A percentile compares a stretch with the other conserved stretches of the same genome.
Evolutionary conservation across 2,113 vertebrate species (phyloP).

Genomic region (Apodemus speciosus): DNA sequence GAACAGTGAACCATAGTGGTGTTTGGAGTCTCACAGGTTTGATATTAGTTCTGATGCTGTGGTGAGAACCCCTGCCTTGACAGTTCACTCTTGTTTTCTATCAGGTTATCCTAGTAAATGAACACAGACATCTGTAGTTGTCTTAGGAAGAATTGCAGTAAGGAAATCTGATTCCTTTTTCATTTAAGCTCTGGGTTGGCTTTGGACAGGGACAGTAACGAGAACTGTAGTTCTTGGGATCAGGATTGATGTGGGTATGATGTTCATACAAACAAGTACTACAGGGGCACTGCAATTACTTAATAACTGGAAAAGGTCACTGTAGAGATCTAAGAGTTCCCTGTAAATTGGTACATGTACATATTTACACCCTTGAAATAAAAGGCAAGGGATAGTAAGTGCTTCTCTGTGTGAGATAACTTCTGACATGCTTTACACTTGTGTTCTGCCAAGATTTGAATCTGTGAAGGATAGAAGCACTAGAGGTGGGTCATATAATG

Average conservation of each 20-base stretch:
- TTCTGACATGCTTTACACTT: not conserved
- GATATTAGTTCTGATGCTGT: not conserved
- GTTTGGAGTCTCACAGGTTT: not conserved
- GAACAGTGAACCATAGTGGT: not conserved
- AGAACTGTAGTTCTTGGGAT: not conserved
- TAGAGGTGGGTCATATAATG: not conserved
- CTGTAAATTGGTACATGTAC: not conserved
- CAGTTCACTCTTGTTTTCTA: not conserved
- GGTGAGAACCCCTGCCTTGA: not conserved
- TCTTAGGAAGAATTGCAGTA: not conserved
- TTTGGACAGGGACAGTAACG: not conserved
- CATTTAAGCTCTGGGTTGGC: not conserved
- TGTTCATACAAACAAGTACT: not conserved
- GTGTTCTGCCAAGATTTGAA: not conserved
- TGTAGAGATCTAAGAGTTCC: not conserved
- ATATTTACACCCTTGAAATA: not conserved
- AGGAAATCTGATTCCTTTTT: not conserved
- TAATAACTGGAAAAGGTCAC: slow-evolving; percentile 15
- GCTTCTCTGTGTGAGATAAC: not conserved
- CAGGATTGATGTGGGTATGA: not conserved
- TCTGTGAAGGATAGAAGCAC: not conserved
- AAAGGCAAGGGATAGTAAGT: not conserved
- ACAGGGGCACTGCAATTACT: not conserved
- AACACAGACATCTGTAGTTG: not conserved
- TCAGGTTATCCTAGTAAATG: not conserved